Evolutionary conservation across 2,888 invertebrate species (phyloP).

Genomic region (Polymixis flavicincta): DNA sequence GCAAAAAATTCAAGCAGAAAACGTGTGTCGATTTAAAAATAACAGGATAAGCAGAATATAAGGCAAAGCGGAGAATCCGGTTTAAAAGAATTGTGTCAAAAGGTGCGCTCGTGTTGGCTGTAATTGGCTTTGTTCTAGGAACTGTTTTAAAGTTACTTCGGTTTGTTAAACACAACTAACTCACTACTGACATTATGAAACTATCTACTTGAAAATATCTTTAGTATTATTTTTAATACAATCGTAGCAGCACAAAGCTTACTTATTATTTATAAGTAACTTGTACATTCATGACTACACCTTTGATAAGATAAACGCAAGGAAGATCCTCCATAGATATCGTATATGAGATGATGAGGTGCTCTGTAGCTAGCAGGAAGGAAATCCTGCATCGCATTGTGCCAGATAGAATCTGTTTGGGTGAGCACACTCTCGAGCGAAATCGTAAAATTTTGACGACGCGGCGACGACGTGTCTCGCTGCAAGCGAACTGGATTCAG

Average conservation of each 20-base stretch:
- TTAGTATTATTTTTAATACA: not conserved
- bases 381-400: constrained; percentile 62
- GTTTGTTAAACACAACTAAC: constrained; percentile 7
- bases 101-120: constrained; percentile 16
- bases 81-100: constrained; percentile 43
- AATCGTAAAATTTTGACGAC: constrained; percentile 67
- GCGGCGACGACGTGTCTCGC: constrained; percentile 57
- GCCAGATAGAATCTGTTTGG: constrained; percentile 66
- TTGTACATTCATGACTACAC: not conserved
- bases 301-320: constrained; percentile 23
- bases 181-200: constrained; percentile 5
- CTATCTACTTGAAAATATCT: not conserved
- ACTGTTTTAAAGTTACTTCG: constrained; percentile 35
- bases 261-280: not conserved
- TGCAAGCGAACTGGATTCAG: constrained; percentile 47
- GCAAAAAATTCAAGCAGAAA: constrained; percentile 4
- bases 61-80: constrained; percentile 20
- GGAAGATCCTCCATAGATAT: constrained; percentile 7
- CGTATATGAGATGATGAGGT: constrained; percentile 44
- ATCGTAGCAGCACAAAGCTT: not conserved
- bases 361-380: constrained; percentile 53
- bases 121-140: constrained; percentile 40
- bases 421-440: constrained; percentile 60
- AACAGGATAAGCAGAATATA: constrained; percentile 36
- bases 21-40: constrained; percentile 21